Base-by-base conservation (phyloP, 1,140 invertebrate species). In the Drosophila murphyi region DNA sequence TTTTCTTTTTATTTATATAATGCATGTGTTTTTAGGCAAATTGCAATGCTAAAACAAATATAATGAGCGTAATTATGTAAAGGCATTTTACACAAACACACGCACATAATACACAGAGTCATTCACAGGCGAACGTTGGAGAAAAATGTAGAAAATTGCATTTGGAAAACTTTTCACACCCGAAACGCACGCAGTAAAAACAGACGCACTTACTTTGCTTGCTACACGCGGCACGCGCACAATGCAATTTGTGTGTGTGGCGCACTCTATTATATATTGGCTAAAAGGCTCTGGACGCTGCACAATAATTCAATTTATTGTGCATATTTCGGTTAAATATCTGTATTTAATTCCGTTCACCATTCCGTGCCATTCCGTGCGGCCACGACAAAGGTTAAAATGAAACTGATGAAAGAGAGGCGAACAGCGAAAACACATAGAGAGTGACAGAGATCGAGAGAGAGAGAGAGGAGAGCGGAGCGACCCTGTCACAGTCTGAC, bases 101-200 rank as follows among this genome's bases (percentile, higher is more conserved):
- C 32, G 29, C 47, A 51, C 39, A 41, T n/a, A 50, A 5, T 5
- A 51, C 37, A 50, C 57, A 62, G n/a, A 43, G 39, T 41, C 52
- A 64, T 68, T 65, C 32, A 68, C 56, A 67, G 51, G 52, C 76
- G 76, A 47, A 71, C 45, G 70, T 71, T 90, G 76, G 76, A 88
- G 80, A 89, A 88, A 88, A 88, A 89, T 88, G 80, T 74, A 74
- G 59, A 74, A 79, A 79, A 89, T 83, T 88, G 80, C 83, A 88
- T 85, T 20, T 83, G 80, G 82, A 88, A 85, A 72, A 89, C 73
- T 88, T 89, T 88, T 88, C 86, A 89, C 78, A 80, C 59, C 39
- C 47, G 52, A 78, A 57, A 48, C 61, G 61, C 55, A 72, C 78
- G 63, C 65, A 68, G 59, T 6, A 39, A 39, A 62, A 32, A 39